Base-by-base conservation (phyloP, 2,113 vertebrate genomes). In the Embiotoca jacksoni region DNA sequence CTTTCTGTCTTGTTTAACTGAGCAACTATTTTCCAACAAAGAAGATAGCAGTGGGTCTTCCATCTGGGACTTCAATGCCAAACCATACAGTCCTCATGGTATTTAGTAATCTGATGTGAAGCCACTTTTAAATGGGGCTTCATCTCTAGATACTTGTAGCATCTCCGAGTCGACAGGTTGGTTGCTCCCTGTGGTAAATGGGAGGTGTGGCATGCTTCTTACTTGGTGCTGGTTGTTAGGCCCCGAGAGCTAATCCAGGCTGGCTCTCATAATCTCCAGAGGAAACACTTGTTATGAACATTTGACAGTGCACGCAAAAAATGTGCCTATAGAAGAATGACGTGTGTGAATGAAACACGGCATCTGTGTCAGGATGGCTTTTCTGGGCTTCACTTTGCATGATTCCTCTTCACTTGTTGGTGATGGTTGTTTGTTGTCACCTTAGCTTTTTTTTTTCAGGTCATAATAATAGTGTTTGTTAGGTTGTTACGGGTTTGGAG, bases 151-250 rank as follows among this genome's bases (percentile, higher is more conserved):
- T 44, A 54, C 36, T 68, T 73, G 4, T n/a, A 13, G 50, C 32
- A 39, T 76, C 61, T 63, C 15, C 14, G 41, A 39, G 31, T 70
- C n/a, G 23, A 65, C 65, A 79, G 52, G 50, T 83, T 77, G 70
- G 60, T 10, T 84, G 54, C 57, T 89, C 68, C 58, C 74, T 60
- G 13, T 87, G 52, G 74, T 75, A 61, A 59, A 63, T 16, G 23
- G 60, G 76, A 87, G 80, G 62, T 77, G 70, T 72, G 46, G 72
- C 15, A n/a, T 77, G 32, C 61, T 72, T 82, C 72, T 65, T 63
- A 62, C 75, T 36, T 84, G 74, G 67, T 82, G 67, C 75, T 84
- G 83, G 90, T 93, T 93, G 88, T 92, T 78, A 91, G 71, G 85
- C 50, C 75, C 66, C 78, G 52, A 60, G 83, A 86, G 79, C 71